Base-by-base conservation (phyloP, 2,113 vertebrate genomes). In the Scatophagus argus region DNA sequence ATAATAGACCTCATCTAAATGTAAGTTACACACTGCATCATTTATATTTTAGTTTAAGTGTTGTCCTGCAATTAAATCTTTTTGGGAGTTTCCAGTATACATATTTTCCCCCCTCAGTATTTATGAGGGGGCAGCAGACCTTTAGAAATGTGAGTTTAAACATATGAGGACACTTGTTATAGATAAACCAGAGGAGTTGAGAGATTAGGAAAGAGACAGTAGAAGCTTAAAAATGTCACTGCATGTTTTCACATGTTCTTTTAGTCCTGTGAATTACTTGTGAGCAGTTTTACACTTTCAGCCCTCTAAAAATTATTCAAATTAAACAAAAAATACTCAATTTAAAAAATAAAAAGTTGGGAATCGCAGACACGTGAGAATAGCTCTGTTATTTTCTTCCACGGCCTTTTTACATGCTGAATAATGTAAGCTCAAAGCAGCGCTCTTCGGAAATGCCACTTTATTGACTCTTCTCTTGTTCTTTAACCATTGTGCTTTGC, bases 401-500 rank as follows among this genome's bases (percentile, higher is more conserved):
- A 74, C n/a, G 65, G 25, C 7, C 12, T 27, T 21, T 56, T 61
- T 72, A 13, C 27, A 67, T 58, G 43, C 34, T 25, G 10, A 59
- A 52, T 83, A 56, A 74, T 34, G 21, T 49, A 47, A 59, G 6
- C 32, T 62, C 14, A 14, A 52, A 44, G 32, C 13, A 51, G n/a
- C 29, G 13, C 59, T 23, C 47, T 54, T 51, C n/a, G 12, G 23
- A 66, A 51, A 55, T 73, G 49, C 31, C 17, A 77, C 21, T 80
- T 55, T 60, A 83, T 3, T 31, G 67, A 73, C 55, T 73, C n/a
- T 16, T 60, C 34, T 52, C 38, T 27, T 77, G 23, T 51, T 60
- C 25, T 66, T 25, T 65, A 67, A 64, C 46, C 62, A 51, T 60
- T 19, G 38, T 13, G 10, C 44, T 74, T 79, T 52, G 41, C 52